phyloP scores from a whole-genome alignment of 1,140 invertebrate species.

The Drosophila ohnishii region DNA sequence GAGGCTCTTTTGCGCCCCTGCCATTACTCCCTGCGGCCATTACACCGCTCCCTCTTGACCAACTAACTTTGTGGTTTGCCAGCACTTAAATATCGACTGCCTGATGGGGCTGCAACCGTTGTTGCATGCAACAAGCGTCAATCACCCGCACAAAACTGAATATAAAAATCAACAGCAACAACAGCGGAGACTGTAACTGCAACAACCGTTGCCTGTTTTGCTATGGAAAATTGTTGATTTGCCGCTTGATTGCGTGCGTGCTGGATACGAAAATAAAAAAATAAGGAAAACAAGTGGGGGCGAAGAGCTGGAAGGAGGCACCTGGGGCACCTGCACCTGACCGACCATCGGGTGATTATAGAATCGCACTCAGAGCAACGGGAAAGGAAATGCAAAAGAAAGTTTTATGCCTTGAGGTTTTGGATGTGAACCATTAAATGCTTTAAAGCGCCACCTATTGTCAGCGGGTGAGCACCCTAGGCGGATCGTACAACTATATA shows the following conservation, averaged over 20 bases:
- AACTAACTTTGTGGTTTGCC: conserved; percentile 64
- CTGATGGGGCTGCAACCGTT: conserved; percentile 55
- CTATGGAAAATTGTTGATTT: conserved; percentile 81
- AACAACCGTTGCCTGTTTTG: conserved; percentile 69
- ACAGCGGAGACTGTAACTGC: conserved; percentile 10
- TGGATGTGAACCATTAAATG: conserved; percentile 38
- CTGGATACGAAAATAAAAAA: conserved; percentile 16
- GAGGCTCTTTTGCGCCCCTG: conserved; percentile 8
- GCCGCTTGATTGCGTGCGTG: conserved; percentile 79
- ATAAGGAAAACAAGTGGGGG: conserved; percentile 1
- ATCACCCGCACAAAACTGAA: conserved; percentile 77
- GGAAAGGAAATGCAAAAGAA: conserved; percentile 57
- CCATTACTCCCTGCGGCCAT: conserved; percentile 10
- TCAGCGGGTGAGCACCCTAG: conserved; percentile 26
- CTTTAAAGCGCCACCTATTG: conserved; percentile 32
- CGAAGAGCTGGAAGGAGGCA: not conserved
- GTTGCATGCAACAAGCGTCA: conserved; percentile 80
- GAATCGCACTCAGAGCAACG: conserved; percentile 59
- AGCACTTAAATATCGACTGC: conserved; percentile 79
- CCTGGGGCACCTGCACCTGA: conserved; percentile 45
- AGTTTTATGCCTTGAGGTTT: conserved; percentile 41
- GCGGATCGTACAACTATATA: conserved; percentile 14
- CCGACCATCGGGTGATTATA: conserved; percentile 61
- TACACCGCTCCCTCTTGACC: conserved; percentile 3
- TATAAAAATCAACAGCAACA: conserved; percentile 35